phyloP scores from a whole-genome alignment of 2,797 vertebrate species.

The Rhyacichthys aspro region DNA sequence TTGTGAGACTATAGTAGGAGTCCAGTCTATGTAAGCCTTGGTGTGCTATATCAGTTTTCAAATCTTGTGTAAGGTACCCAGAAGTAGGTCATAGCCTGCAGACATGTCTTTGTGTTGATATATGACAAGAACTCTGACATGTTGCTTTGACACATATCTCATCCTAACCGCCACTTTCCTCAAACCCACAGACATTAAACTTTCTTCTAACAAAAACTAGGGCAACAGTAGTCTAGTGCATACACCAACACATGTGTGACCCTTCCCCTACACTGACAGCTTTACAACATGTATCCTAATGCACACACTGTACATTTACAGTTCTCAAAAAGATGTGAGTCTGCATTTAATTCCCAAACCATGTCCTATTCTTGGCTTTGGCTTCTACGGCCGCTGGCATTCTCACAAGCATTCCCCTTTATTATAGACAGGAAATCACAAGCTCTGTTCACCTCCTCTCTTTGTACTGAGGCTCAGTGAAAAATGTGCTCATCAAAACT shows the following conservation, averaged over 20 bases:
- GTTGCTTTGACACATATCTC: slow-evolving; percentile 14
- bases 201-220: neutral
- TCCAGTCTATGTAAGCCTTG: no score
- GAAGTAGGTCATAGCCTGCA: slow-evolving; percentile 14
- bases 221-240: no score
- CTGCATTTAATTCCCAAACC: slow-evolving; percentile 46
- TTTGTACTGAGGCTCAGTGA: slow-evolving; percentile 36
- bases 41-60: no score
- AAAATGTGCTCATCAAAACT: slow-evolving; percentile 45
- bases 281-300: neutral
- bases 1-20: no score
- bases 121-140: slow-evolving; percentile 13
- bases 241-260: no score
- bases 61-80: no score
- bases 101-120: neutral
- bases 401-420: slow-evolving; percentile 37
- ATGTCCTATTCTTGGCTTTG: slow-evolving; percentile 34
- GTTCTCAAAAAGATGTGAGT: neutral
- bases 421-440: slow-evolving; percentile 54
- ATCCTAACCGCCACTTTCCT: neutral
- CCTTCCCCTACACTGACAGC: no score
- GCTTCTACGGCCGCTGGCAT: slow-evolving; percentile 22
- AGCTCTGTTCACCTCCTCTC: slow-evolving; percentile 34
- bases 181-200: neutral
- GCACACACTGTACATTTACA: neutral